Evolutionary conservation across 2,797 vertebrate species (phyloP).

Genomic region (Bufotes viridis): DNA sequence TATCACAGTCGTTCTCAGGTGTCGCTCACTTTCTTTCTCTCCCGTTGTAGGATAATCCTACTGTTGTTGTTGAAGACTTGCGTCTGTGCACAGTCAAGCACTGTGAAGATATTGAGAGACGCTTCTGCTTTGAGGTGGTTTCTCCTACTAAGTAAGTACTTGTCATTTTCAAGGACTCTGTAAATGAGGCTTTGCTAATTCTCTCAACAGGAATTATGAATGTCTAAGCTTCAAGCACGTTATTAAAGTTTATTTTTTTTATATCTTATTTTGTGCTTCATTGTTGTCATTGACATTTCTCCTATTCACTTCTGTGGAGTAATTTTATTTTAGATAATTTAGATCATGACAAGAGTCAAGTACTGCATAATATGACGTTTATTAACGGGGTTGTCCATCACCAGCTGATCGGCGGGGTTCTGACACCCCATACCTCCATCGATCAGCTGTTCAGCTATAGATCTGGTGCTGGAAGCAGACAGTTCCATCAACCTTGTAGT

Average conservation of each 20-base stretch:
- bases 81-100: conserved; percentile 96
- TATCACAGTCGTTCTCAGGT: neutral
- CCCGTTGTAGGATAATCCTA: conserved; percentile 88
- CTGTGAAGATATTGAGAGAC: conserved; percentile 94
- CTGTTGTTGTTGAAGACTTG: conserved; percentile 95
- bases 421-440: no score
- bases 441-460: no score
- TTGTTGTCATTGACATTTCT: no score
- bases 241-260: neutral
- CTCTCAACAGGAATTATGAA: no score
- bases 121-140: conserved; percentile 98
- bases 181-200: neutral
- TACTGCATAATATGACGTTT: no score
- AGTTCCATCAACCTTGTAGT: no score
- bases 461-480: no score
- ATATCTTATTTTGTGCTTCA: neutral
- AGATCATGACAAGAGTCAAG: no score
- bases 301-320: no score
- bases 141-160: conserved; percentile 95
- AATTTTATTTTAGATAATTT: no score
- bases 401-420: no score
- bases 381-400: no score
- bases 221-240: neutral
- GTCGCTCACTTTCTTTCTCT: neutral
- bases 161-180: neutral